Evolutionary conservation across 1,140 invertebrate species (phyloP).

Genomic region (Charaxes varanes): DNA sequence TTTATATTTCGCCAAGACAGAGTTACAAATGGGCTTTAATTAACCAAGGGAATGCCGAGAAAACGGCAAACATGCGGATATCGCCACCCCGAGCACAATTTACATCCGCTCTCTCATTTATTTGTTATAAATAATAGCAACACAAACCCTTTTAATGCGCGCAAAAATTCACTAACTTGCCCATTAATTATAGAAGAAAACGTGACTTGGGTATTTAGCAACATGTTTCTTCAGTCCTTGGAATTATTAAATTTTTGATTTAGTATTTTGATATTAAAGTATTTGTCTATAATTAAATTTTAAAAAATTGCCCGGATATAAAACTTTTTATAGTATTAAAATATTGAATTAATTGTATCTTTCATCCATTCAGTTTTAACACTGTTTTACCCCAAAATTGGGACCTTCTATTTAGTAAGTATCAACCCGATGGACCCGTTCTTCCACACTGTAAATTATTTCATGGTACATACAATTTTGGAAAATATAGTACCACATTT

Average conservation of each 20-base stretch:
- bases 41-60: slow-evolving; percentile 60
- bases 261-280: neutral
- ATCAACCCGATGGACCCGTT: too few species aligned
- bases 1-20: slow-evolving; percentile 62
- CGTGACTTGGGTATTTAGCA: slow-evolving; percentile 13
- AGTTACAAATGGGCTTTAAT: slow-evolving; percentile 67
- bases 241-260: neutral
- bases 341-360: too few species aligned
- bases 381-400: too few species aligned
- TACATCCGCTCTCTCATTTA: slow-evolving; percentile 57
- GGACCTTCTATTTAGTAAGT: too few species aligned
- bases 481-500: too few species aligned
- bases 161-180: slow-evolving; percentile 9
- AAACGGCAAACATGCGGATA: slow-evolving; percentile 59
- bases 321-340: too few species aligned
- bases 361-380: too few species aligned
- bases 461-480: too few species aligned
- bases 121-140: slow-evolving; percentile 32
- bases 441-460: too few species aligned
- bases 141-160: slow-evolving; percentile 14
- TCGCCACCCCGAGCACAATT: slow-evolving; percentile 41
- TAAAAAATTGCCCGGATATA: too few species aligned
- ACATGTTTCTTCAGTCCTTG: neutral
- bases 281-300: neutral
- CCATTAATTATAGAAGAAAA: slow-evolving; percentile 10